Evolutionary conservation across 2,113 vertebrate genomes (phyloP).

Genomic region (Marcusenius ussheri): DNA sequence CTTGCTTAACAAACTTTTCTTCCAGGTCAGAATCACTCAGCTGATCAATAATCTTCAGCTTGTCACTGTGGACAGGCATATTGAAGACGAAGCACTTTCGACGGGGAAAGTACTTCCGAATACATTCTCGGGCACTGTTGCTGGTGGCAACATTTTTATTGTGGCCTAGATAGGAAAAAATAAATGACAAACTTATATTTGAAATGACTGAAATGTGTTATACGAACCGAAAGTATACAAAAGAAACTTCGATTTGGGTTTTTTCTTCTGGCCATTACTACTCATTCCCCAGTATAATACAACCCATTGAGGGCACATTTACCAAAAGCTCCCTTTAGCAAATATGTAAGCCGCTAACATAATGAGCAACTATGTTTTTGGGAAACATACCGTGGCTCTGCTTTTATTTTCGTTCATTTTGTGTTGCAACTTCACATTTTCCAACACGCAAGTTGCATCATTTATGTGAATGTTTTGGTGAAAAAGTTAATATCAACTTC

Average conservation of each 20-base stretch:
- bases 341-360: neutral
- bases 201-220: neutral
- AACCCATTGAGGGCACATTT: no score
- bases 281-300: no score
- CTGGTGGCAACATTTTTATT: neutral
- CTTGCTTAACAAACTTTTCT: slow-evolving; percentile 35
- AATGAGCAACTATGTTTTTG: neutral
- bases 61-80: slow-evolving; percentile 18
- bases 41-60: slow-evolving; percentile 32
- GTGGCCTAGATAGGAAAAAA: neutral
- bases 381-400: neutral
- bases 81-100: slow-evolving; percentile 41
- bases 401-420: neutral
- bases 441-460: no score
- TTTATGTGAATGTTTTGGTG: no score
- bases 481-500: no score
- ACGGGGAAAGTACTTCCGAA: slow-evolving; percentile 36
- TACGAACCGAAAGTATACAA: no score
- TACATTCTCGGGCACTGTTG: slow-evolving; percentile 14
- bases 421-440: neutral
- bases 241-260: no score
- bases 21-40: slow-evolving; percentile 25
- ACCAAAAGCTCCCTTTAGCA: no score
- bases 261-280: no score
- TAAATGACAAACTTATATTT: neutral